These are phyloP conservation scores for Drosophila nr. medialis DNA, from an alignment of 2,888 invertebrate species.

Conservation along the genomic window DNA sequence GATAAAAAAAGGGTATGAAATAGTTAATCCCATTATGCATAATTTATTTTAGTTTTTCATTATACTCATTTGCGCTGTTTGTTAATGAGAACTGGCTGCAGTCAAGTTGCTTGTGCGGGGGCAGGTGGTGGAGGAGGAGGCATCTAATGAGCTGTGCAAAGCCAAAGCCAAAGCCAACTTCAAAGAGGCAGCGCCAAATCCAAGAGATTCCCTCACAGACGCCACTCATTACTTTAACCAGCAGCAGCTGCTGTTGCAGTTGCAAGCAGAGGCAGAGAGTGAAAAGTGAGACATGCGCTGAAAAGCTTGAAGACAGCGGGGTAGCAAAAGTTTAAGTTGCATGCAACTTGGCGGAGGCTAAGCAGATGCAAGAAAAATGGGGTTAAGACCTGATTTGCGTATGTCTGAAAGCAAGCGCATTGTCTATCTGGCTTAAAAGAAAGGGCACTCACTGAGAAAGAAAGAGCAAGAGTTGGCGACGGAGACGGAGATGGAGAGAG, in stretches of 20 bases:
- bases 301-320: constrained; percentile 29
- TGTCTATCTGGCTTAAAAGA: constrained; percentile 43
- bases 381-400: constrained; percentile 76
- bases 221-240: constrained; percentile 51
- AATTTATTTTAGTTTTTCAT: constrained; percentile 19
- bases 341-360: constrained; percentile 40
- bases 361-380: constrained; percentile 60
- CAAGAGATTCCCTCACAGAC: constrained; percentile 52
- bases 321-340: constrained; percentile 64
- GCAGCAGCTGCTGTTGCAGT: constrained; percentile 22
- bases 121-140: constrained; percentile 7
- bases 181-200: constrained; percentile 74
- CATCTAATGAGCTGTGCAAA: constrained; percentile 53
- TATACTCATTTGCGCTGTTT: constrained; percentile 33
- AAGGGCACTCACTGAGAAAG: constrained; percentile 25
- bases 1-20: background rate
- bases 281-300: constrained; percentile 22
- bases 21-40: constrained; percentile 1
- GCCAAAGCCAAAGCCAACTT: constrained; percentile 49
- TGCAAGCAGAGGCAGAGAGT: background rate
- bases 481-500: background rate
- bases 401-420: constrained; percentile 62
- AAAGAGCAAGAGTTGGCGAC: constrained; percentile 27
- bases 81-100: constrained; percentile 38
- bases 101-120: constrained; percentile 2